Evolutionary conservation across 1,140 invertebrate genomes (phyloP).

Genomic region (Orchestia grillus): DNA sequence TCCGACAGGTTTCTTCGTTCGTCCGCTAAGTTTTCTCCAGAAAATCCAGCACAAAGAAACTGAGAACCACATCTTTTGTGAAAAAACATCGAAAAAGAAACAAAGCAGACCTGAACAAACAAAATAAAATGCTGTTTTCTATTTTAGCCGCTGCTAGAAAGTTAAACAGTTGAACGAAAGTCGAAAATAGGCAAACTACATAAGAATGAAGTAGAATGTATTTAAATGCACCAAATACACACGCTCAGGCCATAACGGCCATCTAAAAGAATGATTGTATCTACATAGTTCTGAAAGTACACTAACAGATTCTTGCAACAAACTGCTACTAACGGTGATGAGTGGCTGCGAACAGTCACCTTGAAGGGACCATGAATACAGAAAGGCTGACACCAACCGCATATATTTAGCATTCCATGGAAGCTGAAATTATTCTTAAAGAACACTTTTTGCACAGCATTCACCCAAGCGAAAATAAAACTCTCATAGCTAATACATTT

Average conservation of each 20-base stretch:
- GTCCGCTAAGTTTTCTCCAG: neutral
- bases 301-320: too few species aligned
- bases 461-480: too few species aligned
- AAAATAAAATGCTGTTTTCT: neutral
- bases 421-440: too few species aligned
- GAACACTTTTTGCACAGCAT: too few species aligned
- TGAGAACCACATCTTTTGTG: neutral
- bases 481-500: too few species aligned
- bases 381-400: too few species aligned
- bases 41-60: neutral
- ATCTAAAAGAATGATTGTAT: neutral
- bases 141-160: neutral
- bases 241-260: neutral
- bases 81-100: neutral
- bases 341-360: too few species aligned
- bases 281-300: too few species aligned
- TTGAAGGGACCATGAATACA: too few species aligned
- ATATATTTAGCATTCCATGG: too few species aligned
- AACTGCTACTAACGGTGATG: too few species aligned
- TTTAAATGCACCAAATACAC: neutral
- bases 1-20: neutral
- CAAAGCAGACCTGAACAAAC: neutral
- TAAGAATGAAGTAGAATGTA: neutral
- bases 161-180: neutral
- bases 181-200: neutral